Evolutionary conservation across 1,140 invertebrate species (phyloP).

Genomic region (Ceratitis capitata): DNA sequence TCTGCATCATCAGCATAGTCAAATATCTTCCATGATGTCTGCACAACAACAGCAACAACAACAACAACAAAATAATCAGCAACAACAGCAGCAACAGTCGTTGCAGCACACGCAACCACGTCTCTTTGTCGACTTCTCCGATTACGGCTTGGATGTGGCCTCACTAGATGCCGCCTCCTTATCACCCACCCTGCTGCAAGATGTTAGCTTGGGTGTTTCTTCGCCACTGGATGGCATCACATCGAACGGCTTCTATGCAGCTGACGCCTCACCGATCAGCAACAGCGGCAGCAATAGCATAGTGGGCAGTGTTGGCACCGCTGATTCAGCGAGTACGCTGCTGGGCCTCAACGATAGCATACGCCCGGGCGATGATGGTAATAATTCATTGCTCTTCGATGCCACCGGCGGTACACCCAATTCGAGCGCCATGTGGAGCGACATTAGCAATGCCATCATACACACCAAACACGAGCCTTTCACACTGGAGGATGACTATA

Average conservation of each 20-base stretch:
- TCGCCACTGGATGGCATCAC: slow-evolving; percentile 50
- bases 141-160: slow-evolving; percentile 54
- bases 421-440: slow-evolving; percentile 64
- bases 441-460: slow-evolving; percentile 62
- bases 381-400: slow-evolving; percentile 52
- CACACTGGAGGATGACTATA: slow-evolving; percentile 87
- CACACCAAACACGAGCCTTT: slow-evolving; percentile 73
- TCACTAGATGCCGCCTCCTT: slow-evolving; percentile 58
- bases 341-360: not conserved
- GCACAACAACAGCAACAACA: slow-evolving; percentile 48
- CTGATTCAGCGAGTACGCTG: slow-evolving; percentile 41
- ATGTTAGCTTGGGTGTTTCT: slow-evolving; percentile 56
- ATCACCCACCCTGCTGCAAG: slow-evolving; percentile 61
- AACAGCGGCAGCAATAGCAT: slow-evolving; percentile 28
- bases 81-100: slow-evolving; percentile 48
- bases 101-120: slow-evolving; percentile 48
- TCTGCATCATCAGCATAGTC: slow-evolving; percentile 50
- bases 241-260: slow-evolving; percentile 27
- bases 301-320: slow-evolving; percentile 41
- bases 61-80: slow-evolving; percentile 47
- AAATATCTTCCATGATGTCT: slow-evolving; percentile 49
- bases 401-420: slow-evolving; percentile 47
- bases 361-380: slow-evolving; percentile 40
- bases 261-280: slow-evolving; percentile 41
- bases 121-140: slow-evolving; percentile 54